Percentiles rank a stretch among this genome's conserved stretches.
Conservation (phyloP, 2,113 vertebrate genomes). For the Entomyzon cyanotis region DNA sequence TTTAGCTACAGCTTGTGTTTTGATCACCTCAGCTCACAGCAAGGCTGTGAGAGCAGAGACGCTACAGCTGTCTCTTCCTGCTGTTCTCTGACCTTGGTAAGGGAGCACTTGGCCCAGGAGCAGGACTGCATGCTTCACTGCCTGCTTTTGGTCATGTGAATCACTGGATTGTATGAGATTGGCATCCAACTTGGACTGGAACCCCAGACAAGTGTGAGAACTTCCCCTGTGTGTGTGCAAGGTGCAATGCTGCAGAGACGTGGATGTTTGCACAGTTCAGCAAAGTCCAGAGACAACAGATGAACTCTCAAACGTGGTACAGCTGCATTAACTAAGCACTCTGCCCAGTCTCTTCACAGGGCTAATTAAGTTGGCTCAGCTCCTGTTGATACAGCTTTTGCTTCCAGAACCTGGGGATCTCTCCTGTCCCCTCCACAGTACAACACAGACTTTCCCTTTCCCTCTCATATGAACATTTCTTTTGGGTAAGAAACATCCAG, state of each 20-base stretch:
- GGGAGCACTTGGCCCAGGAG: not conserved
- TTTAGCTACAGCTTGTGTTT: not conserved
- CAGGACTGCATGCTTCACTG: not conserved
- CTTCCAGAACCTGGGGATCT: not conserved
- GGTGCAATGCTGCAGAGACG: not conserved
- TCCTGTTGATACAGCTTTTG: conserved; percentile 20
- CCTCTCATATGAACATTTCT: not conserved
- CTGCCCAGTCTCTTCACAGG: not conserved
- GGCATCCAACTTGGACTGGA: not conserved
- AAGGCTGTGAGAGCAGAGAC: not conserved
- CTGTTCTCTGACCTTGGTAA: conserved; percentile 31
- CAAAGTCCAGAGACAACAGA: not conserved
- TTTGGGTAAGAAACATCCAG: not conserved
- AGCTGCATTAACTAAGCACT: not conserved
- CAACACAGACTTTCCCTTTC: not conserved
- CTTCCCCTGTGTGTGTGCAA: not conserved
- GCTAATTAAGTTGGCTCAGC: conserved; percentile 5
- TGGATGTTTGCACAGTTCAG: not conserved
- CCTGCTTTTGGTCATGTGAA: not conserved
- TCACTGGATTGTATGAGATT: not conserved
- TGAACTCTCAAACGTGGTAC: not conserved
- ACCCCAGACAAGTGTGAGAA: not conserved
- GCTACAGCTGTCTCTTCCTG: conserved; percentile 38
- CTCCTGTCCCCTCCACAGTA: not conserved
- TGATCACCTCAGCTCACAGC: not conserved